Evolutionary conservation across 92 coral and sea anemone species (phyloP), one percentile per base, ranked within the genome.

Genomic region (Zoanthus solanderi): DNA sequence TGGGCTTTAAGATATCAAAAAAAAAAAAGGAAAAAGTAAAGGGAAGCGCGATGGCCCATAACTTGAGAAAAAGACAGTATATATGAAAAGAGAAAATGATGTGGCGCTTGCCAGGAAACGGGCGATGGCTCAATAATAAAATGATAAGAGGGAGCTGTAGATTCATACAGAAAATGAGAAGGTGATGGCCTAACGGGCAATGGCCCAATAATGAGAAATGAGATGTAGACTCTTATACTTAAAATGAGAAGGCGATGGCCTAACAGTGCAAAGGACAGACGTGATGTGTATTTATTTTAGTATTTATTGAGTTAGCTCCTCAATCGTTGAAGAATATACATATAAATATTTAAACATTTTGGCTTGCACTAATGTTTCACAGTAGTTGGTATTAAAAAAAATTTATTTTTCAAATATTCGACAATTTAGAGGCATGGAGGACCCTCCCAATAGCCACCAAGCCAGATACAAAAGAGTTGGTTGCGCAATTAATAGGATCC

Each of bases 401-500:
- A 23, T 23, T 47, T 47, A 47, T 47, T 47, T 47, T 47, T 47
- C 52, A 47, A 0, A 47, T 47, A 47, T 47, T 47, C 52, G 52
- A 47, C 52, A 47, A 47, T 47, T 47, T 0, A 47, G 0, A 47
- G 52, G 52, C 52, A 47, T 47, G 52, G 52, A 47, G 52, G 52
- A 47, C 52, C 52, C 52, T 47, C 52, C 52, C 52, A 8, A 47
- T 47, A 47, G 52, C 52, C 52, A 47, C 52, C 52, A 47, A 47
- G 52, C 52, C 52, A 47, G 52, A 47, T 47, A 47, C 52, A 42
- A 85, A 32, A 47, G 72, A 85, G 34, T 15, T 85, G n/a, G 31
- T 75, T n/a, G 32, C 56, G 18, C n/a, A 29, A 17, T 72, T 75
- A 42, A 45, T 90, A 63, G 81, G 52, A 66, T 90, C 90, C 42